Evolutionary conservation across 1,140 invertebrate genomes (phyloP).

Genomic region (Aphis craccivora): DNA sequence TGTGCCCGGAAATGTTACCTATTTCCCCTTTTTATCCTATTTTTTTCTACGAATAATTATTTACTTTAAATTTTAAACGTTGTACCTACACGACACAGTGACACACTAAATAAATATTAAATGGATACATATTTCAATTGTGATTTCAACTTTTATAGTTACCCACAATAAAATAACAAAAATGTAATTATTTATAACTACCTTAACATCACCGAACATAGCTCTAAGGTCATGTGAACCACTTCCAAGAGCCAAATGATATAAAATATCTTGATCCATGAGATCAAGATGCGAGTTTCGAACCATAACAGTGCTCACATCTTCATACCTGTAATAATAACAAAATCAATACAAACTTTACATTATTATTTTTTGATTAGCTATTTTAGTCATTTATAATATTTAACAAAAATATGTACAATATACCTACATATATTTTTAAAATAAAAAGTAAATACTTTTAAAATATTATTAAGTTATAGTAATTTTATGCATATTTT

Average conservation of each 20-base stretch:
- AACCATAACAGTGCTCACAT: constrained; percentile 80
- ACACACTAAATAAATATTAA: neutral
- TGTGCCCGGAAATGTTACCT: too few relatives aligned
- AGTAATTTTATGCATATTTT: neutral
- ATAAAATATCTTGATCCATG: constrained; percentile 93
- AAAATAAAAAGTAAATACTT: neutral
- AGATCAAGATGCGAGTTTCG: constrained; percentile 88
- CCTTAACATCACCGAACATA: constrained; percentile 97
- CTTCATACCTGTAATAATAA: constrained; percentile 51
- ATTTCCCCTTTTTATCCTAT: too few relatives aligned
- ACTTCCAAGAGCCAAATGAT: constrained; percentile 91
- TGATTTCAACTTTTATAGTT: neutral
- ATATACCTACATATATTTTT: neutral
- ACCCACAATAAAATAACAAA: neutral
- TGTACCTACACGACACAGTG: too few relatives aligned
- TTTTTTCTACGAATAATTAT: too few relatives aligned
- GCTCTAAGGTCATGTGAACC: constrained; percentile 90
- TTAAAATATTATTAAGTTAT: neutral
- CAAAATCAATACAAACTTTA: neutral
- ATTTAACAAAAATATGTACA: neutral
- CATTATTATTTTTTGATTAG: neutral
- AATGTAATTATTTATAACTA: constrained; percentile 63
- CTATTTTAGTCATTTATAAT: neutral
- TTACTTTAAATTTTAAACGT: neutral
- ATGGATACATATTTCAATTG: neutral